Conservation (phyloP, 92 coral and sea anemone genomes). For the Parazoanthus atlanticus region DNA sequence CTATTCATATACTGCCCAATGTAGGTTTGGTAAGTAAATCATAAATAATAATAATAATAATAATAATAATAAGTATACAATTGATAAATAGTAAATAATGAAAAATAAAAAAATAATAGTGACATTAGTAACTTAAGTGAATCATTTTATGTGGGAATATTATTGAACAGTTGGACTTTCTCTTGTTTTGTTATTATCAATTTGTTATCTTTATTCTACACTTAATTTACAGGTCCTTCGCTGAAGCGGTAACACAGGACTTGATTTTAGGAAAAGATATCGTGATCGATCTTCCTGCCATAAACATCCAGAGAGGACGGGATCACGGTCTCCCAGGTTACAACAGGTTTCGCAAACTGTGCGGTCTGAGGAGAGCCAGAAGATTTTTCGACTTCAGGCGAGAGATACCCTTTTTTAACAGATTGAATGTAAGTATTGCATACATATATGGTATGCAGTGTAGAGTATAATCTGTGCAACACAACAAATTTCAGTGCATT, state of each 20-base stretch:
- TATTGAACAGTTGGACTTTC: too few relatives aligned
- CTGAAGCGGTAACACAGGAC: conserved; percentile 9
- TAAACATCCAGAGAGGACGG: conserved; percentile 33
- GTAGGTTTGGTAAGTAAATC: too few relatives aligned
- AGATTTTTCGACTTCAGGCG: neutral
- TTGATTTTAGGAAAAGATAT: neutral
- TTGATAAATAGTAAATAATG: too few relatives aligned
- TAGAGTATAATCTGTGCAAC: neutral
- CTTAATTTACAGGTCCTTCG: conserved; percentile 20
- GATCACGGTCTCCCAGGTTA: conserved; percentile 25
- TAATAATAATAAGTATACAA: too few relatives aligned
- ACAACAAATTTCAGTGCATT: neutral
- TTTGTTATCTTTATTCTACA: too few relatives aligned
- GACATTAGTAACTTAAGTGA: too few relatives aligned
- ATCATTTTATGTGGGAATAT: too few relatives aligned
- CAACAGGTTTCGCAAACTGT: conserved; percentile 13
- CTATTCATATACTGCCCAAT: too few relatives aligned
- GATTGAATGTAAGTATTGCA: neutral
- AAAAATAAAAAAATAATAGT: too few relatives aligned
- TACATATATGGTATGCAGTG: neutral
- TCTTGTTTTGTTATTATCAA: too few relatives aligned
- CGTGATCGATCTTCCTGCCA: conserved; percentile 21
- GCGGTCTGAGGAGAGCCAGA: conserved; percentile 17
- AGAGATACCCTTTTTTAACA: neutral
- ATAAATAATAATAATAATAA: too few relatives aligned